Conservation (phyloP, 2,113 vertebrate species). For the Mesoclemmys tuberculata region DNA sequence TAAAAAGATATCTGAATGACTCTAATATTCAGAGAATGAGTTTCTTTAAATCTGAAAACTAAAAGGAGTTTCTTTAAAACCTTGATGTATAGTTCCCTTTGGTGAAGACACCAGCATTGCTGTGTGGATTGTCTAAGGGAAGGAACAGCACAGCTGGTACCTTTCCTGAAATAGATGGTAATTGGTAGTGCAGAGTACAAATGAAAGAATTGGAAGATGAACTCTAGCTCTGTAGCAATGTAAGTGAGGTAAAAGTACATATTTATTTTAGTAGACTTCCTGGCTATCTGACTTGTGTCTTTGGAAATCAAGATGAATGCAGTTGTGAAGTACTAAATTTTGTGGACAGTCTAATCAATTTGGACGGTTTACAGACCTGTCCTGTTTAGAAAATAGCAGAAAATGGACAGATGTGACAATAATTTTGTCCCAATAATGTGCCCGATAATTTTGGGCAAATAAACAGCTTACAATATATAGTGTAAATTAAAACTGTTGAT, state of each 20-base stretch:
- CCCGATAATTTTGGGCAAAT: not conserved
- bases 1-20: constrained; percentile 10
- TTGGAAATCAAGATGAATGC: not conserved
- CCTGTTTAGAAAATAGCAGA: not conserved
- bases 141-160: constrained; percentile 40
- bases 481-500: not conserved
- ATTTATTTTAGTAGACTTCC: not conserved
- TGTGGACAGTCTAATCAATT: not conserved
- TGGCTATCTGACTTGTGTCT: not conserved
- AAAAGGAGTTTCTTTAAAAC: constrained; percentile 43
- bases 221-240: not conserved
- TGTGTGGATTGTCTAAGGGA: not conserved
- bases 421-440: not conserved
- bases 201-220: not conserved
- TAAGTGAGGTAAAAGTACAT: not conserved
- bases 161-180: constrained; percentile 36
- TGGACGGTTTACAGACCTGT: not conserved
- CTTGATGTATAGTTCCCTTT: constrained; percentile 15
- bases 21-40: constrained; percentile 20
- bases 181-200: constrained; percentile 32
- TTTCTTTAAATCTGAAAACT: constrained; percentile 29
- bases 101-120: constrained; percentile 33
- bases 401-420: not conserved
- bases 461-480: not conserved
- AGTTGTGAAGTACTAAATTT: constrained; percentile 11